Base-by-base conservation (phyloP, 2,797 vertebrate genomes). In the Galagoides demidoff region DNA sequence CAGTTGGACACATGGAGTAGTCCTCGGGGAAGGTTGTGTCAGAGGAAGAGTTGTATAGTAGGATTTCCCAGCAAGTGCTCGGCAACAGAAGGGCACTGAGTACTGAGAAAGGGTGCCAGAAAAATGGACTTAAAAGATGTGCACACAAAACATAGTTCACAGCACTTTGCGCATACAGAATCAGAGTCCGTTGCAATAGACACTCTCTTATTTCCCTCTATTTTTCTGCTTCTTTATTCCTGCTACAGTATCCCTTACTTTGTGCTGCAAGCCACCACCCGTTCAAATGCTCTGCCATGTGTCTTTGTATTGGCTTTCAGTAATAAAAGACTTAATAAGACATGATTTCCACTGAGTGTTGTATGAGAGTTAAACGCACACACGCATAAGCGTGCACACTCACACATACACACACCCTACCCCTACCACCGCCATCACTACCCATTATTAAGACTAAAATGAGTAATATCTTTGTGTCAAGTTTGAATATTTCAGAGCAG, bases 241-340 rank as follows among this genome's bases (percentile, higher is more conserved):
- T 45, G 22, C 29, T 61, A 25, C 14, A 85, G 29, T 25, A 90
- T 12, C 22, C 7, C 7, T 74, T 79, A 59, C 29, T 71, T 34
- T 74, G 52, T 83, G 5, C 70, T 71, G 37, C 16, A 94, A 83
- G 22, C 3, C n/a, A 37, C 4, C 23, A 66, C 11, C 57, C 27
- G 39, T 92, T 59, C 57, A 31, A 27, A 63, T 7, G 29, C 25
- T 43, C 31, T 89, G 19, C n/a, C 27, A 66, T 27, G 19, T 27
- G 34, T 61, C 55, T 87, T 91, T 68, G 29, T 14, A 14, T 37
- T 90, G 49, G 37, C 29, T 37, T 93, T 95, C 49, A 78, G 25
- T 57, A 39, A 96, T 59, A 37, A 96, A 85, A 94, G 74, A 37
- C 20, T 85, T 86, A 63, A 45, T 16, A 91, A 83, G 52, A 66